Conservation (phyloP, 2,113 vertebrate genomes). For the Danio rerio region DNA sequence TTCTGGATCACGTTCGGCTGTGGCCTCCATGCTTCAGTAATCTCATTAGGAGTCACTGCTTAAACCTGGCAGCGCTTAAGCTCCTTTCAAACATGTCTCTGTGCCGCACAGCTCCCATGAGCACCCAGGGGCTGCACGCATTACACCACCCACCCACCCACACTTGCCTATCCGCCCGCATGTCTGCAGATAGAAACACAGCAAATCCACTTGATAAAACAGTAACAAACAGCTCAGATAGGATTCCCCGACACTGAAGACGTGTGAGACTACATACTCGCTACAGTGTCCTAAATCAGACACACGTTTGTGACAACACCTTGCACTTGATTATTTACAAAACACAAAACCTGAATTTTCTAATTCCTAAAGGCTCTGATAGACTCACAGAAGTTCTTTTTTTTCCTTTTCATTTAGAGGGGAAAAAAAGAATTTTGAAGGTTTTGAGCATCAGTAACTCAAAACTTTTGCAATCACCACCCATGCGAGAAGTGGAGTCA, state of each 20-base stretch:
- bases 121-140: slow-evolving; percentile 41
- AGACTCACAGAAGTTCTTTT: too few species aligned
- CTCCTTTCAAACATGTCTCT: slow-evolving; percentile 71
- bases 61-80: slow-evolving; percentile 71
- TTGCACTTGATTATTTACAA: not conserved
- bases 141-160: slow-evolving; percentile 38
- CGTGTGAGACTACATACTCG: slow-evolving; percentile 2
- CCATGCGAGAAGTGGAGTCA: too few species aligned
- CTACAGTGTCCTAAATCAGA: not conserved
- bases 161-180: not conserved
- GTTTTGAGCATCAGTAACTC: too few species aligned
- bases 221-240: slow-evolving; percentile 15
- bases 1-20: slow-evolving; percentile 65
- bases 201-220: slow-evolving; percentile 11
- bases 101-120: slow-evolving; percentile 66
- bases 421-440: too few species aligned
- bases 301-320: slow-evolving; percentile 5
- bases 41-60: slow-evolving; percentile 74
- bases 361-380: not conserved
- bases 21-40: slow-evolving; percentile 70
- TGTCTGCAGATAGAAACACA: slow-evolving; percentile 29
- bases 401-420: too few species aligned
- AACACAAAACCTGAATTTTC: not conserved
- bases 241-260: slow-evolving; percentile 26
- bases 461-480: too few species aligned